Evolutionary conservation across 2,797 vertebrate genomes (phyloP), one percentile per base, ranked within the genome.

Genomic region (Amblyopsis hoosieri): DNA sequence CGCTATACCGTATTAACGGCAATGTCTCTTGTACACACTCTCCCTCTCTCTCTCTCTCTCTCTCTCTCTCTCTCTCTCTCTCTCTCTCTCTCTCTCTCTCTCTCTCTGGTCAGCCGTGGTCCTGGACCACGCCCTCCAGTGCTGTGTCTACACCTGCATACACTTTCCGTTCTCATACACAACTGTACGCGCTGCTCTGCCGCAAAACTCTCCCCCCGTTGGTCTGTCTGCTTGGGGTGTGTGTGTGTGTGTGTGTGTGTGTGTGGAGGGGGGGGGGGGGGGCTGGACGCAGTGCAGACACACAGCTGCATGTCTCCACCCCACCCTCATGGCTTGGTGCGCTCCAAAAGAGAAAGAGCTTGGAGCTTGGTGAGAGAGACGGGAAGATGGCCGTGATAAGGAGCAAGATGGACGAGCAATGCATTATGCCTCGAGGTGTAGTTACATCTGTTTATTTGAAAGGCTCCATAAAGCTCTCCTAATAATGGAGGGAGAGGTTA

Each of bases 371-470:
- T 29, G 70, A 54, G 31, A 23, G 15, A 54, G 45, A 65, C 61
- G 53, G 13, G n/a, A 13, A 31, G 57, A 49, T 15, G 29, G 4
- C 8, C 11, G 10, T 33, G 67, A 70, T 52, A 17, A 23, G 15
- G 23, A 3, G 3, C 23, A 29, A 61, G 33, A 65, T 64, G 53
- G 46, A 60, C 49, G 45, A 48, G 12, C 13, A 7, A 14, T 4
- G 48, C 5, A 29, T 49, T 69, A 80, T 47, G 67, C 56, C 49
- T 64, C 46, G 10, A 58, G 57, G 73, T 59, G 4, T 42, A 69
- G 78, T 54, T 55, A 57, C 62, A 61, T 73, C 67, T 83, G 75
- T 85, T 87, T 89, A 86, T 87, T 90, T 88, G 72, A 80, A 72
- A 45, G 62, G 72, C 3, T 66, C 65, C 76, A 79, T 57, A 62